Conservation (phyloP, 2,888 invertebrate species). For the Temnothorax rugatulus region DNA sequence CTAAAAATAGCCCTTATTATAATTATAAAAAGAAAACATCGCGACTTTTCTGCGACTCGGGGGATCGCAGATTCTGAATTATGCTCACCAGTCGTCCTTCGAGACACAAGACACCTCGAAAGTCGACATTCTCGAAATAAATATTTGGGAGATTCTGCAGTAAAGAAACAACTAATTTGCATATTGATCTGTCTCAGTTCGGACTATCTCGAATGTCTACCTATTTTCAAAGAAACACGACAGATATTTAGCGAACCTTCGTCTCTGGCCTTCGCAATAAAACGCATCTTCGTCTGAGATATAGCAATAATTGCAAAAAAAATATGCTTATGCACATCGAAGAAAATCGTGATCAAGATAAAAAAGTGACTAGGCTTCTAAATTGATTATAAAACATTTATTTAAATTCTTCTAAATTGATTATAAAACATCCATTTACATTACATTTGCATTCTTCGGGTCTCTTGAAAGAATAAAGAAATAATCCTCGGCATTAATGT, state of each 20-base stretch:
- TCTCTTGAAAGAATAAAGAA: neutral
- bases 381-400: neutral
- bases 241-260: neutral
- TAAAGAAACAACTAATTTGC: conserved; percentile 60
- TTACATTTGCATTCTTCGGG: neutral
- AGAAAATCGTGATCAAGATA: neutral
- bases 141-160: conserved; percentile 41
- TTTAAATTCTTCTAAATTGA: too few species aligned
- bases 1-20: neutral
- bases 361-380: neutral
- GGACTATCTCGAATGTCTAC: neutral
- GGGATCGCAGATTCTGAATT: conserved; percentile 31
- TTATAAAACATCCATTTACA: neutral
- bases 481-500: neutral
- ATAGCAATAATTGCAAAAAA: neutral
- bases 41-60: conserved; percentile 36
- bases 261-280: neutral
- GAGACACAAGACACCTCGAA: conserved; percentile 19
- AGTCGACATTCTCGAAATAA: conserved; percentile 56
- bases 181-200: conserved; percentile 62
- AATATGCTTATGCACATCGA: neutral
- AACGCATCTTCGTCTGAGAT: neutral
- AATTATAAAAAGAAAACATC: neutral
- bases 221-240: neutral
- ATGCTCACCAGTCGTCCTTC: conserved; percentile 63